Percentiles rank a stretch among this genome's conserved stretches.
phyloP scores from a whole-genome alignment of 2,888 invertebrate species.

The Apamea sordens region DNA sequence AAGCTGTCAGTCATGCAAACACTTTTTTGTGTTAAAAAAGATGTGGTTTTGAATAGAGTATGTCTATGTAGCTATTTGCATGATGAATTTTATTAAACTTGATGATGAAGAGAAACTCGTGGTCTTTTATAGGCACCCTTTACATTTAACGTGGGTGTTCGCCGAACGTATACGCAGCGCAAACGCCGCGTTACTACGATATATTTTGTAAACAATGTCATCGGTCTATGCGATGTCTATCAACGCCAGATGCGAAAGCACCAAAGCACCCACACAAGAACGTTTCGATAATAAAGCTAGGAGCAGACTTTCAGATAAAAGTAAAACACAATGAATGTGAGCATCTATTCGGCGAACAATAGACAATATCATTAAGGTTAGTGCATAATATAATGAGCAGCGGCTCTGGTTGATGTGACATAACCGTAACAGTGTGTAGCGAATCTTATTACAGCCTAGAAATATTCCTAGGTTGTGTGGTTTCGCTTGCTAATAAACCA shows the following conservation, averaged over 20 bases:
- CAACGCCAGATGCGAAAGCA: neutral
- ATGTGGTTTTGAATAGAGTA: constrained; percentile 28
- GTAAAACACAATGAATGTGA: constrained; percentile 5
- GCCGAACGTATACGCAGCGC: neutral
- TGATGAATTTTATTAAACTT: constrained; percentile 43
- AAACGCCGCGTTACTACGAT: neutral
- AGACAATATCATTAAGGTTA: constrained; percentile 48
- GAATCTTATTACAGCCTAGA: constrained; percentile 31
- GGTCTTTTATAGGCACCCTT: neutral
- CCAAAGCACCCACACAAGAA: neutral
- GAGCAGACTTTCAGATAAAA: constrained; percentile 8
- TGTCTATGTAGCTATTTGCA: constrained; percentile 24
- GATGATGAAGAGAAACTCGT: constrained; percentile 40
- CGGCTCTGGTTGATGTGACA: constrained; percentile 47
- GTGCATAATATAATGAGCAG: constrained; percentile 42
- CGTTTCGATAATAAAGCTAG: neutral
- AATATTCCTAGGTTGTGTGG: constrained; percentile 6
- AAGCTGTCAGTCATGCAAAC: constrained; percentile 58
- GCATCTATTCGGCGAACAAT: constrained; percentile 53
- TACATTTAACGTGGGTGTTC: too few relatives aligned
- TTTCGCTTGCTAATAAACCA: constrained; percentile 21
- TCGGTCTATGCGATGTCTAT: neutral
- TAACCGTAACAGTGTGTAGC: constrained; percentile 38
- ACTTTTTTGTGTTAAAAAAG: constrained; percentile 11
- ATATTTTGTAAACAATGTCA: neutral